Percentiles rank a stretch among this genome's conserved stretches.
These are phyloP conservation scores for Phyllotis vaccarum DNA, from an alignment of 2,797 vertebrate species.

Conservation along the genomic window DNA sequence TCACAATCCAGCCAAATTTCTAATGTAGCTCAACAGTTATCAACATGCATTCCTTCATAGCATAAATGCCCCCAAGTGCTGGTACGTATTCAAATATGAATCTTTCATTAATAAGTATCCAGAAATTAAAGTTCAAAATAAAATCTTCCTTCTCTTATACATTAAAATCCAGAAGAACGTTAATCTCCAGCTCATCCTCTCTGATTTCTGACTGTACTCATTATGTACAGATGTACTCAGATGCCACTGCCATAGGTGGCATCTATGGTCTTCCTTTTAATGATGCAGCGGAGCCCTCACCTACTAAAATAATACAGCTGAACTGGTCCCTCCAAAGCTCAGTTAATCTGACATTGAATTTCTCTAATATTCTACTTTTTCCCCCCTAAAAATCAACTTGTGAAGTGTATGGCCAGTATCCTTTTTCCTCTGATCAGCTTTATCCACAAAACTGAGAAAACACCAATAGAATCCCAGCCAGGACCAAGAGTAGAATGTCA, in stretches of 20 bases:
- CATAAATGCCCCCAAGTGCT: background rate
- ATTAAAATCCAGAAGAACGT: background rate
- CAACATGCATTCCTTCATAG: background rate
- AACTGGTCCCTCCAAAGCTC: background rate
- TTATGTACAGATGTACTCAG: accelerated
- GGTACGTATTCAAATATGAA: background rate
- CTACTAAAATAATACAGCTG: accelerated
- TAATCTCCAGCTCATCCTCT: background rate
- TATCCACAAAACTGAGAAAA: background rate
- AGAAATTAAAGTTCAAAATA: conserved; percentile 34
- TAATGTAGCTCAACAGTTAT: background rate
- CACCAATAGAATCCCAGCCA: background rate
- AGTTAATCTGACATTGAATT: background rate
- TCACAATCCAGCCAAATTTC: accelerated
- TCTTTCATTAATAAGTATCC: background rate
- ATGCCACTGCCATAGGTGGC: background rate
- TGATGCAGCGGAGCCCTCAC: too few species aligned
- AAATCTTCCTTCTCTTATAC: conserved; percentile 35
- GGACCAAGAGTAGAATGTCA: background rate
- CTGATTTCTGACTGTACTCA: background rate
- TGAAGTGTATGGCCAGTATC: background rate
- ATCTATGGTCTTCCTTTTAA: background rate
- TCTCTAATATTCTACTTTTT: background rate
- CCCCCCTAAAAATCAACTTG: background rate
- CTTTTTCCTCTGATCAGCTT: background rate